A percentile compares a stretch with the other conserved stretches of the same genome.
These are phyloP conservation scores for Neodontobutis hainanensis DNA, from an alignment of 2,113 vertebrate species.

Conservation along the genomic window DNA sequence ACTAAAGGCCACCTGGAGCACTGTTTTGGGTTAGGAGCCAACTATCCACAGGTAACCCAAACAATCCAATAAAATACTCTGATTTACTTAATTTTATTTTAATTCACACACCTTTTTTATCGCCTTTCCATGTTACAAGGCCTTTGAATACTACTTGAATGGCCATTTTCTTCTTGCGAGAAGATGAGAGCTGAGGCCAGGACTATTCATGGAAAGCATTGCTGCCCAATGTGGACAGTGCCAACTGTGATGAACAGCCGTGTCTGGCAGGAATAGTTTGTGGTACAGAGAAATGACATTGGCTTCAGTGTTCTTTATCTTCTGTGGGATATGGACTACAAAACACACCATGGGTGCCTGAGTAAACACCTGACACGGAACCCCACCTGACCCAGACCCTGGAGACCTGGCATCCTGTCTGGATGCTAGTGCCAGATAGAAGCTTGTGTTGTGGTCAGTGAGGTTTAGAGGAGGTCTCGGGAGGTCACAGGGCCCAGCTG, in stretches of 20 bases:
- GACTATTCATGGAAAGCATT: not conserved
- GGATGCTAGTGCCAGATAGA: not conserved
- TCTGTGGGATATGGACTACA: slow-evolving; percentile 1
- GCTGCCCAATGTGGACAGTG: not conserved
- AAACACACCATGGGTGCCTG: not conserved
- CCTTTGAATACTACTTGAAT: too few species aligned
- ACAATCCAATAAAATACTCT: too few species aligned
- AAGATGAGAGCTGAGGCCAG: not conserved
- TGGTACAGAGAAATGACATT: slow-evolving; percentile 5
- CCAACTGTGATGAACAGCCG: not conserved
- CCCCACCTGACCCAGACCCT: not conserved
- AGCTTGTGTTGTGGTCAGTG: not conserved
- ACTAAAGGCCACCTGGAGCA: too few species aligned
- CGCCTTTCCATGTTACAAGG: too few species aligned
- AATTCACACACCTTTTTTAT: too few species aligned
- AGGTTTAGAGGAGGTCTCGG: not conserved
- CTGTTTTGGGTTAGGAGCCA: too few species aligned
- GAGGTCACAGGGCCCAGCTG: not conserved
- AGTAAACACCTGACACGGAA: not conserved
- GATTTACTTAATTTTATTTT: too few species aligned
- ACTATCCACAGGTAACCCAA: too few species aligned
- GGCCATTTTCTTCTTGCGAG: not conserved
- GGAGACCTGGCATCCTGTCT: not conserved
- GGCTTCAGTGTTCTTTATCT: not conserved
- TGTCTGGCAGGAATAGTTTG: not conserved